Base-by-base conservation (phyloP, 37 sponge, comb jelly and placozoan species). In the Beroe forskalii region DNA sequence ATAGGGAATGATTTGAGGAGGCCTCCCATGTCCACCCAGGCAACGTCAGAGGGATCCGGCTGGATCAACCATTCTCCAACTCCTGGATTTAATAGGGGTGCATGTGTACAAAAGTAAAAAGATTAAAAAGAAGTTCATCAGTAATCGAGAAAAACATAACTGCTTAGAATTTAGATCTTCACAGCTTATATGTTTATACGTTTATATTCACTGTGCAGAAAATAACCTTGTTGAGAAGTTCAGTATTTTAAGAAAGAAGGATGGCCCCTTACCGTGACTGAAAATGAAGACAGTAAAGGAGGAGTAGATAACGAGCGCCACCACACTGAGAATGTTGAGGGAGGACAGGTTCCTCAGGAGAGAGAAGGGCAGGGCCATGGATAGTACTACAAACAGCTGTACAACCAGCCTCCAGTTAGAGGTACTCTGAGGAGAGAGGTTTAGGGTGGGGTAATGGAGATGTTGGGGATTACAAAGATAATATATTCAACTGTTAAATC, bases 1-100 rank as follows among this genome's bases (percentile, higher is more conserved):
- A 80, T 80, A 1, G 86, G 86, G 86, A 44, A 80, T 22, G 55
- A 80, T 80, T 80, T 80, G 24, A 44, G 55, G 86, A 80, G 86
- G 17, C 86, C 86, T 6, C 86, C 12, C 86, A 17, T 30, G 55
- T 80, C 35, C 0, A 80, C 1, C 25, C 22, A 41, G 19, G 43
- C 28, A 41, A 80, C 55, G 1, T 38, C 86, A 48, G 28, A 38
- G 17, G 40, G 37, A 22, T 22, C 55, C 17, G 44, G 20, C 3
- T 20, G 40, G 19, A 80, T 22, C 86, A 80, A 30, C 86, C 86
- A 80, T n/a, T 80, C 86, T 25, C 86, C 86, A 32, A 44, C 55
- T 24, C 86, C 86, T 80, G 40, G 6, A 64, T 64, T 8, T 8
- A n/a, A n/a, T n/a, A n/a, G n/a, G n/a, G n/a, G n/a, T n/a, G n/a